Conservation (phyloP, 2,113 vertebrate genomes). For the Nestor notabilis region DNA sequence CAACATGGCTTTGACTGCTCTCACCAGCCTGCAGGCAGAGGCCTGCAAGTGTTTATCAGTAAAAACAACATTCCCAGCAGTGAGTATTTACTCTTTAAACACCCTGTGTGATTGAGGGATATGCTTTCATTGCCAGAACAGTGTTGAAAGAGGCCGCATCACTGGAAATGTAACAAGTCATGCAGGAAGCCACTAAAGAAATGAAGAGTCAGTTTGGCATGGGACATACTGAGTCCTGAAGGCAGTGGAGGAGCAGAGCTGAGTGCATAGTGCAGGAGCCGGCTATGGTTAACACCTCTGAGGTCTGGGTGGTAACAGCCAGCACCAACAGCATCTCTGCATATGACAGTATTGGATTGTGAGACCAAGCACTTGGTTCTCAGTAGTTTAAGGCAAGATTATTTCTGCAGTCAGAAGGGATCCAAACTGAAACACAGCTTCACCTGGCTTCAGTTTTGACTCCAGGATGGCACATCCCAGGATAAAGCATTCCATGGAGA, state of each 20-base stretch:
- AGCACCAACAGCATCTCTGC: neutral
- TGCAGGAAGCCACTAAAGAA: neutral
- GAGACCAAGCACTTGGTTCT: neutral
- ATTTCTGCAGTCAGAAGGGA: neutral
- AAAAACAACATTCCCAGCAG: neutral
- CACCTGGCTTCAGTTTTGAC: neutral
- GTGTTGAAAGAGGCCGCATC: neutral
- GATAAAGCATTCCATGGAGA: neutral
- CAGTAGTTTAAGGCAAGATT: neutral
- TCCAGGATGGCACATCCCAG: too few relatives aligned
- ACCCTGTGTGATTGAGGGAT: neutral
- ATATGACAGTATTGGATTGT: rapidly evolving
- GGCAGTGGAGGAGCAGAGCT: neutral
- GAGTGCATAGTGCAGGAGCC: rapidly evolving
- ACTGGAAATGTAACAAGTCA: neutral
- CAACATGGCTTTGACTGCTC: neutral
- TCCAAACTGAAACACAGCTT: neutral
- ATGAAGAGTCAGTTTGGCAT: neutral
- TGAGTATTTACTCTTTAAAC: neutral
- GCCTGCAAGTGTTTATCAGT: rapidly evolving
- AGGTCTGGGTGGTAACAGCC: neutral
- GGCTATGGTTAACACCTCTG: neutral
- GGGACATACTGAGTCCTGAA: neutral
- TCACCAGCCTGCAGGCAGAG: neutral
- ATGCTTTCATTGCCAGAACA: neutral